Percentiles rank a stretch among this genome's conserved stretches.
These are phyloP conservation scores for Microcebus griseorufus DNA, from an alignment of 2,113 vertebrate species.

Conservation along the genomic window DNA sequence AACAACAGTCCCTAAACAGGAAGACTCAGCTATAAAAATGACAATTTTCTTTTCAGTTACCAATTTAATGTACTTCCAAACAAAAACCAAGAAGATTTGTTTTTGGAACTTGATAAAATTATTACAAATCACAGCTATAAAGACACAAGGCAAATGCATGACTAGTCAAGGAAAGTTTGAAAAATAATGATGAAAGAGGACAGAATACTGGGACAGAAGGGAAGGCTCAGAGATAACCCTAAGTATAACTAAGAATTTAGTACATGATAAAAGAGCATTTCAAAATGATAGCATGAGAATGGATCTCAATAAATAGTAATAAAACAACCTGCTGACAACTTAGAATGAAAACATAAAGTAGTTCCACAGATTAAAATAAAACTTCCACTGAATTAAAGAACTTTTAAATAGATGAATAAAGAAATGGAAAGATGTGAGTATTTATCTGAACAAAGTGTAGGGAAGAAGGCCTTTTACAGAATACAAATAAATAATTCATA, in stretches of 20 bases:
- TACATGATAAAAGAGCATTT: not conserved
- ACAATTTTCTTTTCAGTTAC: not conserved
- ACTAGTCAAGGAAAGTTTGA: not conserved
- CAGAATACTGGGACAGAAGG: not conserved
- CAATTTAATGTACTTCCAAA: not conserved
- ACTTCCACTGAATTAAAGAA: not conserved
- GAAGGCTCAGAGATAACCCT: not conserved
- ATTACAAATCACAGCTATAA: not conserved
- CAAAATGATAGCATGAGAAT: not conserved
- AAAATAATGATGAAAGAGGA: not conserved
- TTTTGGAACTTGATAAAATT: constrained; percentile 9
- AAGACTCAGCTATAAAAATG: not conserved
- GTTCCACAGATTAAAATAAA: not conserved
- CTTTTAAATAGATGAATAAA: not conserved
- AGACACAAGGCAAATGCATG: not conserved
- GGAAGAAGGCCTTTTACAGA: not conserved
- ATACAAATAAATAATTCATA: not conserved
- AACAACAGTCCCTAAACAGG: not conserved
- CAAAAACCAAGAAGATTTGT: not conserved
- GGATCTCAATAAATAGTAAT: not conserved
- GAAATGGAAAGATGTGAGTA: not conserved
- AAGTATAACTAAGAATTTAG: not conserved
- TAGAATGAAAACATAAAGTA: not conserved
- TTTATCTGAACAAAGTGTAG: not conserved
- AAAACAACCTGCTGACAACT: not conserved